Evolutionary conservation across 2,888 invertebrate species (phyloP), one percentile per base, ranked within the genome.

Genomic region (Fissipunctia ypsillon): DNA sequence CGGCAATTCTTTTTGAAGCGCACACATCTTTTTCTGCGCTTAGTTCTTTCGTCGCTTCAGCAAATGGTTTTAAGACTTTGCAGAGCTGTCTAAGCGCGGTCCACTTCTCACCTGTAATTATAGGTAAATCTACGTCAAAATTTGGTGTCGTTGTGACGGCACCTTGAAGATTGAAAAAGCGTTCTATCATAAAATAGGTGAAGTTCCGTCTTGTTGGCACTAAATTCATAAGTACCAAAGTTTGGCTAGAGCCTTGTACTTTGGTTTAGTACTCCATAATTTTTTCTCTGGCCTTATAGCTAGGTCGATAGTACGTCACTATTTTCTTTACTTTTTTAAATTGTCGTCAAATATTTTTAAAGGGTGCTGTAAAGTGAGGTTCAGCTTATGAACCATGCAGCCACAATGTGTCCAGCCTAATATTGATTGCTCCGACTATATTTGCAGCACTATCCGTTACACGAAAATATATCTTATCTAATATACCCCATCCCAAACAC

Each of bases 1-100:
- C 31, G 31, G 48, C 63, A 31, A 64, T 64, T 19, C 22, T 45
- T 63, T 64, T 64, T 59, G 68, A 69, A 69, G 60, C 59, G 48
- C 48, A 69, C 69, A 60, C 59, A 35, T 60, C 60, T 69, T 69
- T 69, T 35, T 69, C 48, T 52, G 69, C 52, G 22, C 69, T 41
- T 61, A 61, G n/a, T 41, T 69, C 61, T 50, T 31, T 69, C 52
- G 61, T 52, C 28, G 69, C 69, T 61, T 69, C 61, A 68, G 28
- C 31, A 3, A 68, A 68, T 43, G 67, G 67, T 52, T 52, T 66
- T 52, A 66, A 25, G 6, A 66, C 66, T 66, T 54, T 38, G 19
- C 25, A 66, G 19, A 68, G 67, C 45, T 57, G 67, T 57, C 56
- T 67, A 41, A 64, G 63, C 48, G 45, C 48, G 16, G 64, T 64